Base-by-base conservation (phyloP, 1,140 invertebrate species). In the Cardiocondyla obscurior region DNA sequence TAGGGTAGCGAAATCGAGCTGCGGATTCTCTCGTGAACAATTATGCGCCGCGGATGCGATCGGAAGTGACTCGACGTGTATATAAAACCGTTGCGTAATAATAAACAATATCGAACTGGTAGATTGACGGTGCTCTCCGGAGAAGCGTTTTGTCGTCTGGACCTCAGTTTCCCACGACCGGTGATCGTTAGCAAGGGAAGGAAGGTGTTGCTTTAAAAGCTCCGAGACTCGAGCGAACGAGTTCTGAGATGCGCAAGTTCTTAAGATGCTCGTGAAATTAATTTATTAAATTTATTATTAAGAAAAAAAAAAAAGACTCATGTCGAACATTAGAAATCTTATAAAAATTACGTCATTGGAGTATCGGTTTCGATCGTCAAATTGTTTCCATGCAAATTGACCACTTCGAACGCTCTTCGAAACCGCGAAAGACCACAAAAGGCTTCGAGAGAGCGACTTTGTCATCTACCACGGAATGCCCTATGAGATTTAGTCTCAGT, bases 401-500 rank as follows among this genome's bases (percentile, higher is more conserved):
- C 22, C n/a, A 46, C 1, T 74, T 30, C 3, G 22, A 67, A 39
- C 6, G 14, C 39, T 53, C 33, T 42, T 28, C 30, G 36, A 79
- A 79, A 79, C 7, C 19, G 36, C 49, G n/a, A 7, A n/a, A 69
- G 22, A 67, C 10, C 6, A 69, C 49, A 67, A 67, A 67, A 72
- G 51, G 30, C 62, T 42, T 69, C 30, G 33, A 53, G 69, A 39
- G 25, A n/a, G 62, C 36, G 67, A 67, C 25, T 8, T 64, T 44
- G 53, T 79, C 33, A 53, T 69, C 28, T 77, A 49, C 51, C 72
- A 83, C 81, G 84, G 84, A 87, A 87, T 87, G 85, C 85, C 85
- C 85, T 87, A 86, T 85, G 22, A 89, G 67, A 81, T 89, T 84
- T 72, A 76, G 85, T 69, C 30, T 87, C 58, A 88, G 39, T 55